phyloP scores from a whole-genome alignment of 1,140 invertebrate genomes.

The Hylaeus anthracinus region DNA sequence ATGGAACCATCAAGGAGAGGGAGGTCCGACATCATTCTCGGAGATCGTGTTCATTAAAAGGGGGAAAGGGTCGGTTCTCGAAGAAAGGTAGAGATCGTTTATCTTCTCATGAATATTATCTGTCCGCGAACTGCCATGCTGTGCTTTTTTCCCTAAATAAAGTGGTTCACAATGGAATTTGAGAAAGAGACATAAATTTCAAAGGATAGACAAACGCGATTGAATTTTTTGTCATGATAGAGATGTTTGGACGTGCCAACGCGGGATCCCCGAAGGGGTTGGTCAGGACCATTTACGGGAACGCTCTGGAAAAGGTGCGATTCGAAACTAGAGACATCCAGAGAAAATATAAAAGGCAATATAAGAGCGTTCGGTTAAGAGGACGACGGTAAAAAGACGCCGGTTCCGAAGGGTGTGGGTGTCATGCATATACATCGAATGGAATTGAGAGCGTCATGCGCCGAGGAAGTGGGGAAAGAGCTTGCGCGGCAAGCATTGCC shows the following conservation, averaged over 20 bases:
- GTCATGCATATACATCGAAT: constrained; percentile 72
- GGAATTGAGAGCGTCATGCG: constrained; percentile 66
- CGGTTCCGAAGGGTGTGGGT: constrained; percentile 47
- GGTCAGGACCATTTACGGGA: constrained; percentile 40
- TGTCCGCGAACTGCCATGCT: neutral
- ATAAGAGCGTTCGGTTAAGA: constrained; percentile 71
- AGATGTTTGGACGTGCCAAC: too few relatives aligned
- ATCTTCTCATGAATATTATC: constrained; percentile 16
- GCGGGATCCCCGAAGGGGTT: neutral
- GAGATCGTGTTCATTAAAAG: neutral
- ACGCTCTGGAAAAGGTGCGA: constrained; percentile 32
- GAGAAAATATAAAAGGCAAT: constrained; percentile 78
- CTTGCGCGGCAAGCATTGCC: constrained; percentile 70
- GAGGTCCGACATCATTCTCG: neutral
- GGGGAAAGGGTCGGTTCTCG: neutral
- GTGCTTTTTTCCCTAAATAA: too few relatives aligned
- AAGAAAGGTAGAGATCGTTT: neutral
- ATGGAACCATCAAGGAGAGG: neutral
- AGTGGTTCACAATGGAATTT: too few relatives aligned
- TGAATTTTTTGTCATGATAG: too few relatives aligned
- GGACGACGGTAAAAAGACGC: constrained; percentile 52
- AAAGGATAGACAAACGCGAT: too few relatives aligned
- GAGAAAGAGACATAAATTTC: too few relatives aligned
- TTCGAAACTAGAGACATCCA: constrained; percentile 65
- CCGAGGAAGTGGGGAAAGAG: constrained; percentile 68